Percentiles rank a stretch among this genome's conserved stretches.
Evolutionary conservation across 2,888 invertebrate genomes (phyloP).

Genomic region (Tetheella fluctuosa): DNA sequence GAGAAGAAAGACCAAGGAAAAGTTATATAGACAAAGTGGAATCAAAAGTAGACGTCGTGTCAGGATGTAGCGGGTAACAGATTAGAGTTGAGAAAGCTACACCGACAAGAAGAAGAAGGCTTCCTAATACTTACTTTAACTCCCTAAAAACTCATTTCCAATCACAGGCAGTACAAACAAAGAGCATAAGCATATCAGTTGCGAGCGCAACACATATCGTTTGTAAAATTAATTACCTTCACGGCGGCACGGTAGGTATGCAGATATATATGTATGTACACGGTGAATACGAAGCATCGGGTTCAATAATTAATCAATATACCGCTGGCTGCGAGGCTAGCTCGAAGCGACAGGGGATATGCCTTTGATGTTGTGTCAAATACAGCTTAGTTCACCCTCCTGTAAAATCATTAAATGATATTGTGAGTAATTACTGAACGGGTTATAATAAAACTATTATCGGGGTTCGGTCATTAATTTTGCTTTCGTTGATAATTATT

Average conservation of each 20-base stretch:
- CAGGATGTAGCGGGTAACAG: no score
- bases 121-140: no score
- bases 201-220: neutral
- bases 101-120: no score
- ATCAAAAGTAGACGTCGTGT: no score
- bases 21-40: no score
- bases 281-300: constrained; percentile 1
- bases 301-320: constrained; percentile 37
- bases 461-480: no score
- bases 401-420: constrained; percentile 13
- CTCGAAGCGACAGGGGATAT: neutral
- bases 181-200: neutral
- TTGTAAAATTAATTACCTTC: constrained; percentile 23
- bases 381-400: constrained; percentile 10
- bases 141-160: neutral
- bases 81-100: no score
- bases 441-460: neutral
- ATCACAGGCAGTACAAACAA: neutral
- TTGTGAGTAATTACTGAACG: neutral
- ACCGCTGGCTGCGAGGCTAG: constrained; percentile 14
- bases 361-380: constrained; percentile 17
- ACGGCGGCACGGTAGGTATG: constrained; percentile 14
- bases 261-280: constrained; percentile 16
- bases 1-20: no score
- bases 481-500: no score